A percentile compares a stretch with the other conserved stretches of the same genome.
These are phyloP conservation scores for Rhinatrema bivittatum DNA, from an alignment of 2,797 vertebrate genomes.

Conservation along the genomic window DNA sequence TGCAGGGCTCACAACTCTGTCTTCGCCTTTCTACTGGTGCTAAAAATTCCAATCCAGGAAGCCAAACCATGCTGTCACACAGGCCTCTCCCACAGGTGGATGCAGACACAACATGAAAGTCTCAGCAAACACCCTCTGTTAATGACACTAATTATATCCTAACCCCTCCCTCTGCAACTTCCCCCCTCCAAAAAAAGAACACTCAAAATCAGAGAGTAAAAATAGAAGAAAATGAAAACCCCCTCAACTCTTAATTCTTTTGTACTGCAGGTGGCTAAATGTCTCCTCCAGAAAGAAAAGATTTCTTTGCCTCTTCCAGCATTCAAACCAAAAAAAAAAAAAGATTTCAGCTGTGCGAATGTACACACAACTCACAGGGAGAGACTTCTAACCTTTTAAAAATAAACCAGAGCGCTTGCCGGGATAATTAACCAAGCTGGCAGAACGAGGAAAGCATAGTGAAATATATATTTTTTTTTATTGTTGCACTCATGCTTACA, in stretches of 20 bases:
- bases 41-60: too few species aligned
- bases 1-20: too few species aligned
- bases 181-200: neutral
- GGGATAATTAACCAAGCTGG: slow-evolving; percentile 9
- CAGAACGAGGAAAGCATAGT: slow-evolving; percentile 10
- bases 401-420: neutral
- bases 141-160: too few species aligned
- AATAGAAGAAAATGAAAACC: neutral
- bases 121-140: too few species aligned
- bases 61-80: too few species aligned
- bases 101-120: too few species aligned
- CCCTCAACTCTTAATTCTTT: rapidly evolving
- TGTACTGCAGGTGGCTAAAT: neutral
- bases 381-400: neutral
- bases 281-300: rapidly evolving
- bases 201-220: neutral
- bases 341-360: neutral
- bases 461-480: slow-evolving; percentile 46
- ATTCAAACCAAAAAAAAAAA: slow-evolving; percentile 3
- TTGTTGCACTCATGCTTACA: slow-evolving; percentile 41
- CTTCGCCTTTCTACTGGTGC: too few species aligned
- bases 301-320: too few species aligned
- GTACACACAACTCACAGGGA: neutral
- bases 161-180: too few species aligned
- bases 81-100: too few species aligned